A percentile compares a stretch with the other conserved stretches of the same genome.
Evolutionary conservation across 2,888 invertebrate genomes (phyloP).

Genomic region (Luffia ferchaultella): DNA sequence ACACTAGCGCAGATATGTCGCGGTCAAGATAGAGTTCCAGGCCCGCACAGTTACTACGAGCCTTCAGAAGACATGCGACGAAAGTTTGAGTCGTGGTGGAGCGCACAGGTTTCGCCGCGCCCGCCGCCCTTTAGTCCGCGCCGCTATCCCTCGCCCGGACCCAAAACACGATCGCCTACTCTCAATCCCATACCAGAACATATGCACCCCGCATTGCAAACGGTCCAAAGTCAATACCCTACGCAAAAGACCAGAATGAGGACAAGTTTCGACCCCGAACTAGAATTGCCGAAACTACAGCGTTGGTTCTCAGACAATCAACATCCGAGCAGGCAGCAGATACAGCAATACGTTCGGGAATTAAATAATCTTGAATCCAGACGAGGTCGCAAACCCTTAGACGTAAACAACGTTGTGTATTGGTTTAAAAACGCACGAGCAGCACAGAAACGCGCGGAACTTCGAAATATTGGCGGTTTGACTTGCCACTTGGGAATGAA

Average conservation of each 20-base stretch:
- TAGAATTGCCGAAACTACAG: conserved; percentile 95
- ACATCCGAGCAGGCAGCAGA: conserved; percentile 96
- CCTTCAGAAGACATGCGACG: conserved; percentile 84
- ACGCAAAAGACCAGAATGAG: conserved; percentile 94
- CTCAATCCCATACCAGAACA: conserved; percentile 57
- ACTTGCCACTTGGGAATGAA: conserved; percentile 69
- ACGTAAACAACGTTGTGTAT: conserved; percentile 95
- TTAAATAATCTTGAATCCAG: conserved; percentile 92
- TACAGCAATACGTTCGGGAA: conserved; percentile 94
- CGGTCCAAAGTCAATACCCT: conserved; percentile 77
- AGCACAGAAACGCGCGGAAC: conserved; percentile 91
- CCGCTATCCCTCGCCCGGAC: conserved; percentile 57
- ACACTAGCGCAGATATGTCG: conserved; percentile 85
- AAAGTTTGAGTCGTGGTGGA: conserved; percentile 94
- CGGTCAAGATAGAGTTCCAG: conserved; percentile 72
- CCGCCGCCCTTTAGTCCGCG: conserved; percentile 58
- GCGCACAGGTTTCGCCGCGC: conserved; percentile 73
- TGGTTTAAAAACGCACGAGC: conserved; percentile 99
- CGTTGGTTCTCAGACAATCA: conserved; percentile 98
- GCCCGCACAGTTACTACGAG: conserved; percentile 72
- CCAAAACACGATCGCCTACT: conserved; percentile 57
- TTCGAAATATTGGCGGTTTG: conserved; percentile 69
- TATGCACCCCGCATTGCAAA: conserved; percentile 79
- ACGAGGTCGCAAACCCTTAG: conserved; percentile 90
- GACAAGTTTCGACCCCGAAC: conserved; percentile 96